A percentile compares a stretch with the other conserved stretches of the same genome.
These are phyloP conservation scores for Entomobrya proxima DNA, from an alignment of 2,888 invertebrate species.

Conservation along the genomic window DNA sequence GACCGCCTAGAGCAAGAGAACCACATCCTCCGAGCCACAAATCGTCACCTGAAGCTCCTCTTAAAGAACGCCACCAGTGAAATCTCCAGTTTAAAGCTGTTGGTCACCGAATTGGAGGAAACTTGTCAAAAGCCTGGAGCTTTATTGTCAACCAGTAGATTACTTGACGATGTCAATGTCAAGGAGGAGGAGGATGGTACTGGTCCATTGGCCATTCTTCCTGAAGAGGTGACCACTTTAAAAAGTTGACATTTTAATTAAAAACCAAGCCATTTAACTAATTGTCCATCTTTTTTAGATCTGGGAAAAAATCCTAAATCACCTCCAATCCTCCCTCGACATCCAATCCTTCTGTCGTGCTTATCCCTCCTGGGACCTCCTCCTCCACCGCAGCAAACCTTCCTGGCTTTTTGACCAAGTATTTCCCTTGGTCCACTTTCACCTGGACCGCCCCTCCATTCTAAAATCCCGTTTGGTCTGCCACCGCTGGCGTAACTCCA, in stretches of 20 bases:
- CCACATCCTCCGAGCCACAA: slow-evolving; percentile 4
- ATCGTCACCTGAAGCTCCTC: background rate
- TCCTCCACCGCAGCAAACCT: background rate
- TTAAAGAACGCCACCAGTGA: background rate
- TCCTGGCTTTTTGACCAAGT: background rate
- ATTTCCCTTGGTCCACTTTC: background rate
- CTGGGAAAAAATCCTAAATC: background rate
- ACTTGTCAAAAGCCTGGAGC: background rate
- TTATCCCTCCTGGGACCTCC: background rate
- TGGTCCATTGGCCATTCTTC: background rate
- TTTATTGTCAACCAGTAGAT: background rate
- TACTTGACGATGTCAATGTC: background rate
- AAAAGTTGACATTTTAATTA: too few relatives aligned
- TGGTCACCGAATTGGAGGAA: background rate
- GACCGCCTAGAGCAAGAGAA: background rate
- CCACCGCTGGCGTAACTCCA: background rate
- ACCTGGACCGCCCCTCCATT: background rate
- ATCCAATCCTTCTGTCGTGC: background rate
- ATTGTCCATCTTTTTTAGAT: background rate
- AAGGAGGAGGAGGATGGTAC: background rate
- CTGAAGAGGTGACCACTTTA: slow-evolving; percentile 25
- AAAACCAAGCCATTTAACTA: background rate
- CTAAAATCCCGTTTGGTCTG: background rate
- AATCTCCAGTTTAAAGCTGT: background rate
- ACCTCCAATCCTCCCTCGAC: background rate